Evolutionary conservation across 2,888 invertebrate genomes (phyloP).

Genomic region (Megaustenia siamemsis): DNA sequence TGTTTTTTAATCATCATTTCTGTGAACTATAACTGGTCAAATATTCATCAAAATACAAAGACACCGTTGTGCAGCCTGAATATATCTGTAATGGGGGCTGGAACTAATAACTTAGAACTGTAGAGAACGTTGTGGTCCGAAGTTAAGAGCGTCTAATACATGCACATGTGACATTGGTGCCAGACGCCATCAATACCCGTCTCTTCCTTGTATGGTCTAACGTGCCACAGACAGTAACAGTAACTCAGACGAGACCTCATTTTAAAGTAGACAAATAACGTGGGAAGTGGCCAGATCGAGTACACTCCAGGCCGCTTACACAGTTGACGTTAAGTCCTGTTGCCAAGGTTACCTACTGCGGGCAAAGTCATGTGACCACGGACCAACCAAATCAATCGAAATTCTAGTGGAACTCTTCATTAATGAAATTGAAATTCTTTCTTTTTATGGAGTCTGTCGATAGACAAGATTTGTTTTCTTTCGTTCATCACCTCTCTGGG

Average conservation of each 20-base stretch:
- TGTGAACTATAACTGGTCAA: too few species aligned
- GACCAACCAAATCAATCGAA: constrained; percentile 46
- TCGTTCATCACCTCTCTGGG: constrained; percentile 3
- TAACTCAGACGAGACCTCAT: not conserved
- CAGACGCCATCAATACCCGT: too few species aligned
- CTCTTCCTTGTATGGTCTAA: too few species aligned
- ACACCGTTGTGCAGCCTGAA: too few species aligned
- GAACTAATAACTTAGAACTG: too few species aligned
- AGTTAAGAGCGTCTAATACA: too few species aligned
- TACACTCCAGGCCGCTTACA: constrained; percentile 20
- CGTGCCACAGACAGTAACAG: not conserved
- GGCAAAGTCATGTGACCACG: constrained; percentile 10
- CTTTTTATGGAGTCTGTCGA: not conserved
- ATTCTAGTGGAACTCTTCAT: constrained; percentile 44
- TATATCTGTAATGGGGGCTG: too few species aligned
- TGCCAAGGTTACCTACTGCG: constrained; percentile 38
- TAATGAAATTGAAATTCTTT: constrained; percentile 40
- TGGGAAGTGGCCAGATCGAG: constrained; percentile 25
- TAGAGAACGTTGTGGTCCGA: too few species aligned
- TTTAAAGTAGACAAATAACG: constrained; percentile 1
- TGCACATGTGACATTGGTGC: too few species aligned
- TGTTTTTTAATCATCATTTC: too few species aligned
- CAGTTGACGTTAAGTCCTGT: constrained; percentile 31
- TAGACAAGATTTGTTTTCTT: not conserved
- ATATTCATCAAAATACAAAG: too few species aligned